Evolutionary conservation across 1,140 invertebrate species (phyloP).

Genomic region (Pachypeltis micranthus): DNA sequence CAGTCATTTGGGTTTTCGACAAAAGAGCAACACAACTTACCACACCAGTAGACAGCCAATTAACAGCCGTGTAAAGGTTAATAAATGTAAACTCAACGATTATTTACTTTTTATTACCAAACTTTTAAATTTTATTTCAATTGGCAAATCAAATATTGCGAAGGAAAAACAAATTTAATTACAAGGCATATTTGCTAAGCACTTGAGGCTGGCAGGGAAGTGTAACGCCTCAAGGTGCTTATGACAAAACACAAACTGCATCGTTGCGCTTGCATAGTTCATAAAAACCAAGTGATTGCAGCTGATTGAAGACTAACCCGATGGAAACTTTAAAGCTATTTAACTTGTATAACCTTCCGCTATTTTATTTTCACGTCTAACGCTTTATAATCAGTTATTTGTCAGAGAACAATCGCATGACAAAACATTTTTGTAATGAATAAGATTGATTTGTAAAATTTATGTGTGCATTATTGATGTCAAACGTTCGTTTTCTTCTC

Average conservation of each 20-base stretch:
- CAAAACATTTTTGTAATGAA: constrained; percentile 4
- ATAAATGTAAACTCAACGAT: too few species aligned
- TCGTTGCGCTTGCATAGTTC: constrained; percentile 24
- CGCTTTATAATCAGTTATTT: constrained; percentile 15
- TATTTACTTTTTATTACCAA: constrained; percentile 22
- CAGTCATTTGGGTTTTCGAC: too few species aligned
- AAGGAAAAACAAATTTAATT: constrained; percentile 26
- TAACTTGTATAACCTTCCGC: constrained; percentile 17
- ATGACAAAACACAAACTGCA: constrained; percentile 20
- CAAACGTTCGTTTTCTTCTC: not conserved
- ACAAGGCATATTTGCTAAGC: constrained; percentile 23
- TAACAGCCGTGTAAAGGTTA: too few species aligned
- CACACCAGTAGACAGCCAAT: too few species aligned
- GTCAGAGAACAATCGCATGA: constrained; percentile 1
- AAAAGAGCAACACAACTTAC: too few species aligned
- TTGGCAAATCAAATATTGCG: constrained; percentile 28
- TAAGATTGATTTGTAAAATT: constrained; percentile 12
- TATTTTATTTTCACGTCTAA: constrained; percentile 22
- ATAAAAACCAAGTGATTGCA: constrained; percentile 22
- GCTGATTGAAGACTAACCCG: constrained; percentile 23
- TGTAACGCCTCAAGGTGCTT: constrained; percentile 14
- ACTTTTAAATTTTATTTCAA: constrained; percentile 28
- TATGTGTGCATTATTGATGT: constrained; percentile 10
- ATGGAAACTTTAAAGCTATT: constrained; percentile 23
- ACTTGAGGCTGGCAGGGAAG: constrained; percentile 21